Evolutionary conservation across 2,797 vertebrate genomes (phyloP), one percentile per base, ranked within the genome.

Genomic region (Hipposideros larvatus): DNA sequence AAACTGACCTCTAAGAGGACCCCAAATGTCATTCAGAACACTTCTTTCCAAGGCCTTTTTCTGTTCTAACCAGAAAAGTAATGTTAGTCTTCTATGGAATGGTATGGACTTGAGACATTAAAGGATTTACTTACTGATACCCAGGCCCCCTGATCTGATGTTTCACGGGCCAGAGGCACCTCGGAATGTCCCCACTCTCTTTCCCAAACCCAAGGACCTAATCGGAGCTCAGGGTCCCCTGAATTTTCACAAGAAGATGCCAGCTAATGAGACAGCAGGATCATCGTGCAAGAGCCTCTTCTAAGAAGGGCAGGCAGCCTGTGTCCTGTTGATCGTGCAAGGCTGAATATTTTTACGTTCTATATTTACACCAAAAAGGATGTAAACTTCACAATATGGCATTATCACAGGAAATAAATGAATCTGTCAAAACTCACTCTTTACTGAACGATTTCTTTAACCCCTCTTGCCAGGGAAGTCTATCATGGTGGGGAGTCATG

Each of bases 401-500:
- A 0, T 89, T 75, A 34, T 78, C 85, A 28, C 75, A 57, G 92
- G 73, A 88, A 94, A 87, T 28, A 88, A 94, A 73, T 87, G 85
- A 87, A 78, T 87, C 90, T 91, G 95, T 91, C 79, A 78, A 26
- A 78, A 57, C 57, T 53, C 79, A 13, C 77, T 90, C 78, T 92
- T 92, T 55, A 31, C 63, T 34, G 55, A 80, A 83, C 61, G 95
- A 53, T 94, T 79, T 41, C 95, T 86, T 94, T 68, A 92, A 92
- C 92, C 90, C 37, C 15, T 43, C 46, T 48, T 86, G 59, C 86
- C 74, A 26, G 78, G 51, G 37, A 74, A 89, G 74, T 51, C 94
- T 68, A 5, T 66, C 92, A n/a, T 31, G 4, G 53, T 31, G 63
- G 73, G 65, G 79, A 86, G 73, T 10, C 37, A 0, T 26, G 63